A percentile compares a stretch with the other conserved stretches of the same genome.
Conservation (phyloP, 2,888 invertebrate genomes). For the Lamproptera curius region DNA sequence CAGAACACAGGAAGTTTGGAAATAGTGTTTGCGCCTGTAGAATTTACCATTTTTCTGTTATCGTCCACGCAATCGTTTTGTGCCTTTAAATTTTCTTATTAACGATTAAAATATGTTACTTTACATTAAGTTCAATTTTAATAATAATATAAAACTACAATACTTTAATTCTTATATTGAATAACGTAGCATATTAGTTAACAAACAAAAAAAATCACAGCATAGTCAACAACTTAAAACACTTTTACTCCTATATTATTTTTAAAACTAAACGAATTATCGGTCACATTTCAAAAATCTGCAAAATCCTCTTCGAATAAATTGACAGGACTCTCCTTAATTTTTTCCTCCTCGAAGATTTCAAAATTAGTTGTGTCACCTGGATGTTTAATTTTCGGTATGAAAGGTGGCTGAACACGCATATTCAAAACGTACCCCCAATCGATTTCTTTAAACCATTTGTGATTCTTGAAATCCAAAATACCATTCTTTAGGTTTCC, state of each 20-base stretch:
- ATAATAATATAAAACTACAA: background rate
- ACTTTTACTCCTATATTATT: slow-evolving; percentile 23
- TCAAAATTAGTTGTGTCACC: slow-evolving; percentile 87
- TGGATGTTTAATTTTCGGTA: slow-evolving; percentile 78
- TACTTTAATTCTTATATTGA: slow-evolving; percentile 3
- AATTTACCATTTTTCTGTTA: background rate
- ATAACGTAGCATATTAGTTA: too few relatives aligned
- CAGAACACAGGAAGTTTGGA: background rate
- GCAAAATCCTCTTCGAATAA: slow-evolving; percentile 82
- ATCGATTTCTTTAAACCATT: slow-evolving; percentile 93
- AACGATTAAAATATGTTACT: too few relatives aligned
- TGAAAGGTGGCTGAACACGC: slow-evolving; percentile 81
- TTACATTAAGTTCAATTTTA: too few relatives aligned
- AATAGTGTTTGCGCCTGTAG: background rate
- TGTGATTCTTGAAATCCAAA: slow-evolving; percentile 93
- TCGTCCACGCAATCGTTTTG: background rate
- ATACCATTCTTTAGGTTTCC: slow-evolving; percentile 94
- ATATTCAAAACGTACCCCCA: slow-evolving; percentile 92
- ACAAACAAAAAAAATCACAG: too few relatives aligned
- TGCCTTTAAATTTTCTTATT: too few relatives aligned
- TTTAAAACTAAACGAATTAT: slow-evolving; percentile 32
- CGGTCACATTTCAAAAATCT: slow-evolving; percentile 75
- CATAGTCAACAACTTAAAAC: slow-evolving; percentile 14
- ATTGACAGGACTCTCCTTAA: slow-evolving; percentile 72
- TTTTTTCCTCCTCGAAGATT: slow-evolving; percentile 74